Percentiles rank a stretch among this genome's conserved stretches.
Evolutionary conservation across 2,113 vertebrate species (phyloP).

Genomic region (Colossoma macropomum): DNA sequence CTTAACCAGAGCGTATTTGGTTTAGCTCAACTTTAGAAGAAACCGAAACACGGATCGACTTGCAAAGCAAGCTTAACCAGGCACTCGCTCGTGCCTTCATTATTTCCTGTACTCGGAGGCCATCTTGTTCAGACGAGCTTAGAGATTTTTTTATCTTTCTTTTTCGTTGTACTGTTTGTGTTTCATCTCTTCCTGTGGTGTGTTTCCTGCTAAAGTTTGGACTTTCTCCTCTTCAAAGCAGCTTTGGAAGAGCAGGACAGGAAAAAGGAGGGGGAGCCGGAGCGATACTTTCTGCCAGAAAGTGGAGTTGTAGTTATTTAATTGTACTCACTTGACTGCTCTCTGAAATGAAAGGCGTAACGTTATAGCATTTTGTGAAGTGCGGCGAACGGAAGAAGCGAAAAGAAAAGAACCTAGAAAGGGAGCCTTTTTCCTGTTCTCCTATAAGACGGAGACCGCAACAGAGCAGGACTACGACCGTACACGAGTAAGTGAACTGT

Average conservation of each 20-base stretch:
- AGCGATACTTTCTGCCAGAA: slow-evolving; percentile 36
- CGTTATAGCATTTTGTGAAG: slow-evolving; percentile 16
- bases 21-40: slow-evolving; percentile 66
- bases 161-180: neutral
- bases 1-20: slow-evolving; percentile 53
- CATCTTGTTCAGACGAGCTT: slow-evolving; percentile 74
- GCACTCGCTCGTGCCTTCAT: slow-evolving; percentile 60
- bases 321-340: slow-evolving; percentile 28
- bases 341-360: slow-evolving; percentile 55
- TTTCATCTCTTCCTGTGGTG: slow-evolving; percentile 40
- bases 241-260: slow-evolving; percentile 50
- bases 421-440: slow-evolving; percentile 52
- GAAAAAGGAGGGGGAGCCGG: slow-evolving; percentile 43
- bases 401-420: slow-evolving; percentile 65
- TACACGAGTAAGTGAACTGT: slow-evolving; percentile 43
- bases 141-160: slow-evolving; percentile 41
- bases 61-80: slow-evolving; percentile 73
- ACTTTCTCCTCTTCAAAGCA: slow-evolving; percentile 71
- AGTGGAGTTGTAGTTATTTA: slow-evolving; percentile 6
- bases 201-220: slow-evolving; percentile 66
- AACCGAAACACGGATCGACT: slow-evolving; percentile 79
- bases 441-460: slow-evolving; percentile 28
- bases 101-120: slow-evolving; percentile 79
- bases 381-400: slow-evolving; percentile 14
- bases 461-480: slow-evolving; percentile 43